phyloP scores from a whole-genome alignment of 2,888 invertebrate species.

The Coremacera marginata region DNA sequence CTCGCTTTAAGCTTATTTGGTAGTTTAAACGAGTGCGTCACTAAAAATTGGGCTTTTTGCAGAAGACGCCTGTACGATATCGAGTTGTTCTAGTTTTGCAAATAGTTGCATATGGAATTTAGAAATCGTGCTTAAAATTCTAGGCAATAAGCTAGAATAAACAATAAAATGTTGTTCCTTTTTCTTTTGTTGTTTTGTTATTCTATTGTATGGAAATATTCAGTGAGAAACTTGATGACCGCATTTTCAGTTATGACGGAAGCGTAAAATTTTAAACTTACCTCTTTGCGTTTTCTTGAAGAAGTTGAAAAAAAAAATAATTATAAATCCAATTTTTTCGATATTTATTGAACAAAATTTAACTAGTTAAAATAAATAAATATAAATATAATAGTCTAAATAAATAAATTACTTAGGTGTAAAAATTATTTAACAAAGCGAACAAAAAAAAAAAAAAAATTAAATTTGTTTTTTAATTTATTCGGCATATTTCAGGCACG shows the following conservation, averaged over 20 bases:
- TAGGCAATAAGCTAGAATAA: neutral
- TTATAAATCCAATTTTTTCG: too few relatives aligned
- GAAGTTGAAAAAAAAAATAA: too few relatives aligned
- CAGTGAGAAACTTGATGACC: neutral
- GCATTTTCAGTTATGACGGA: neutral
- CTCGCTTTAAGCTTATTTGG: constrained; percentile 50
- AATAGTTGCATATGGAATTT: constrained; percentile 17
- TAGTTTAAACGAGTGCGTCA: constrained; percentile 52
- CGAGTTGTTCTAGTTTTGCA: constrained; percentile 22
- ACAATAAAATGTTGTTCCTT: constrained; percentile 28
- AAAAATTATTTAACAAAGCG: constrained; percentile 30
- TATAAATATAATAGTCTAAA: constrained; percentile 39
- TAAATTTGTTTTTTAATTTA: constrained; percentile 31
- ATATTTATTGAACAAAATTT: constrained; percentile 17
- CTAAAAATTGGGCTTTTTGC: constrained; percentile 56
- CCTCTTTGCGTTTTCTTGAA: neutral
- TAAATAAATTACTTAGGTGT: constrained; percentile 18
- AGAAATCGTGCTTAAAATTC: constrained; percentile 26
- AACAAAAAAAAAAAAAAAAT: constrained; percentile 43
- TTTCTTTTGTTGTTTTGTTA: neutral
- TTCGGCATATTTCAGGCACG: neutral
- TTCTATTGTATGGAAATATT: neutral
- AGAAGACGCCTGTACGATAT: constrained; percentile 38
- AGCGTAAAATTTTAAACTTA: neutral
- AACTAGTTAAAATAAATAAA: constrained; percentile 23